A percentile compares a stretch with the other conserved stretches of the same genome.
phyloP scores from a whole-genome alignment of 2,797 vertebrate genomes.

The Cuniculus paca region DNA sequence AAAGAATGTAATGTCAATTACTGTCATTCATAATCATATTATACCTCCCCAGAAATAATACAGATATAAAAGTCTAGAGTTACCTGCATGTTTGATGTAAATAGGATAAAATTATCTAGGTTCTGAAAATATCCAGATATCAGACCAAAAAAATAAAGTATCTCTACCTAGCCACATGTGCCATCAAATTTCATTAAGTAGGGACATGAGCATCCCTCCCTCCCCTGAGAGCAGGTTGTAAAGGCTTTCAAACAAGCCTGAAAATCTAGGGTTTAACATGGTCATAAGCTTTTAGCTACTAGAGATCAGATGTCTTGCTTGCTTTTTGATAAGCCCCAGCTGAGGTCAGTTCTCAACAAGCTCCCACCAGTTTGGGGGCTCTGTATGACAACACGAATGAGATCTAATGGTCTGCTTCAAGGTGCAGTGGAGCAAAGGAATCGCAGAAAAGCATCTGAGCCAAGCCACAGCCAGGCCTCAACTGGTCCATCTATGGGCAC shows the following conservation, averaged over 20 bases:
- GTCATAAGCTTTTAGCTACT: not conserved
- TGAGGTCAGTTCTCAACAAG: not conserved
- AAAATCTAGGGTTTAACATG: constrained; percentile 22
- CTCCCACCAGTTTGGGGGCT: not conserved
- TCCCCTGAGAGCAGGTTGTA: not conserved
- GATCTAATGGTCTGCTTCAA: not conserved
- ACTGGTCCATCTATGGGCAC: not conserved
- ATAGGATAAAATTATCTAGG: constrained; percentile 90
- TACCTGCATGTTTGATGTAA: constrained; percentile 91
- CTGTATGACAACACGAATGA: not conserved
- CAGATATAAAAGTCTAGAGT: constrained; percentile 90
- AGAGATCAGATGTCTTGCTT: not conserved
- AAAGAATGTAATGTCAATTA: constrained; percentile 91
- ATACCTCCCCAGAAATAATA: constrained; percentile 88
- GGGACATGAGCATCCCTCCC: not conserved
- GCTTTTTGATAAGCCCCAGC: constrained; percentile 14
- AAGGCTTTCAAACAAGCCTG: not conserved
- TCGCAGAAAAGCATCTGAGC: not conserved
- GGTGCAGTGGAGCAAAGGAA: not conserved
- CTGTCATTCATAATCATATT: constrained; percentile 91
- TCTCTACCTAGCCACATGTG: constrained; percentile 81
- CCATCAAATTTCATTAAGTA: constrained; percentile 79
- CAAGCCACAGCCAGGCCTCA: not conserved
- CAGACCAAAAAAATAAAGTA: constrained; percentile 76
- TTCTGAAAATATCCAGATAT: constrained; percentile 90